Base-by-base conservation (phyloP, 1,140 invertebrate genomes). In the Lepeophtheirus salmonis region DNA sequence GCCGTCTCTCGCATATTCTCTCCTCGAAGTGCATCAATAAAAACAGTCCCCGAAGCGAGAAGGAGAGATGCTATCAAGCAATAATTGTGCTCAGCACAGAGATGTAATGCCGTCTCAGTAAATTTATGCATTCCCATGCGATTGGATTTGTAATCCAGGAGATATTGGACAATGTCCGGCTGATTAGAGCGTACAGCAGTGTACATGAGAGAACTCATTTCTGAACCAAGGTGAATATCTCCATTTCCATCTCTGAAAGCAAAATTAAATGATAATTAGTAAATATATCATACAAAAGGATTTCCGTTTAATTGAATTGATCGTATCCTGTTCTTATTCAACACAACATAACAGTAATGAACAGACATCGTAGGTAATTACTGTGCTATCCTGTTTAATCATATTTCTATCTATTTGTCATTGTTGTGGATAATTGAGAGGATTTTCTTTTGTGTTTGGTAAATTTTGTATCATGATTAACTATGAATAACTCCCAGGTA, bases 61-160 rank as follows among this genome's bases (percentile, higher is more conserved):
- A 57, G 55, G n/a, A 41, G 6, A 14, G 6, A 17, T 17, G 26
- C 26, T 14, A 20, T 24, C 25, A 16, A 17, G 6, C 13, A 14
- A 41, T 18, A 26, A 23, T 57, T 57, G 26, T 57, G 22, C 30
- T 57, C 55, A 12, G 55, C 55, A 24, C 20, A 20, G 13, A 30
- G n/a, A 21, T 57, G 55, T 1, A 57, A 23, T 17, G 55, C 20
- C 2, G 55, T 57, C 22, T 41, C 26, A 14, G 55, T 26, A n/a
- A 57, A 57, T 18, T 25, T 26, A 10, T 17, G 20, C 10, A 18
- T 16, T 2, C 22, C 55, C 22, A 25, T 57, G 2, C 21, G 20
- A 18, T 57, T 57, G 55, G 24, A 20, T 21, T 57, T 57, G 4
- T 57, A 23, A 12, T 25, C 16, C 13, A 57, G 55, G 16, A 57